These are phyloP conservation scores for Lagopus leucura DNA, from an alignment of 2,113 vertebrate genomes.

Conservation along the genomic window DNA sequence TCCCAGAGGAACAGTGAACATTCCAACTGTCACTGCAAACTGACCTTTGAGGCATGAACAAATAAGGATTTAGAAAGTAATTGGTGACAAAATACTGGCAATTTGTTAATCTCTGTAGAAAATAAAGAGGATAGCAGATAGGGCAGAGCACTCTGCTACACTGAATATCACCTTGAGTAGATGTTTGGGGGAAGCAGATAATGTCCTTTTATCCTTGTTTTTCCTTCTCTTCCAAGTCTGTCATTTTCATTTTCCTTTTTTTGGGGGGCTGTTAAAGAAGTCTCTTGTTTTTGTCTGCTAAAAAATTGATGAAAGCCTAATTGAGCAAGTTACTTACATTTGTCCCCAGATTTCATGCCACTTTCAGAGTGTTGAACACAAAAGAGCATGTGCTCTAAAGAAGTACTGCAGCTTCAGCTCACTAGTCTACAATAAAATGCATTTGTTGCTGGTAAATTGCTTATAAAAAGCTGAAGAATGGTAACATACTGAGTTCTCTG, in stretches of 20 bases:
- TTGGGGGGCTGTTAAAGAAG: background rate
- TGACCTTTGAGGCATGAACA: background rate
- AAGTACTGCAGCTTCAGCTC: background rate
- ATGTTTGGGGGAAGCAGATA: background rate
- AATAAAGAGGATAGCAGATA: background rate
- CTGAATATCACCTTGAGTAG: background rate
- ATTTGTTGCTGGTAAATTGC: background rate
- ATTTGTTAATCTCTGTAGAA: background rate
- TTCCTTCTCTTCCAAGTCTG: background rate
- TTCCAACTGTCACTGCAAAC: background rate
- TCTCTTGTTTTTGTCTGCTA: background rate
- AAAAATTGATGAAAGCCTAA: background rate
- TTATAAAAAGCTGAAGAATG: background rate
- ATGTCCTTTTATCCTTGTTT: background rate
- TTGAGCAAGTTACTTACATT: background rate
- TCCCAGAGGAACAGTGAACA: background rate
- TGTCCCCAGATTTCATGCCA: background rate
- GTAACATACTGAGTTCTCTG: background rate
- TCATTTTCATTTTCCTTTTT: background rate
- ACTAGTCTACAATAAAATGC: background rate
- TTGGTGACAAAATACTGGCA: background rate
- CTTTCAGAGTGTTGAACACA: no score
- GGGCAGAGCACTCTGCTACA: background rate
- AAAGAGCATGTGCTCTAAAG: no score
- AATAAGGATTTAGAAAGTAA: background rate